Conservation (phyloP, 2,888 invertebrate genomes). For the Ligdia adustata region DNA sequence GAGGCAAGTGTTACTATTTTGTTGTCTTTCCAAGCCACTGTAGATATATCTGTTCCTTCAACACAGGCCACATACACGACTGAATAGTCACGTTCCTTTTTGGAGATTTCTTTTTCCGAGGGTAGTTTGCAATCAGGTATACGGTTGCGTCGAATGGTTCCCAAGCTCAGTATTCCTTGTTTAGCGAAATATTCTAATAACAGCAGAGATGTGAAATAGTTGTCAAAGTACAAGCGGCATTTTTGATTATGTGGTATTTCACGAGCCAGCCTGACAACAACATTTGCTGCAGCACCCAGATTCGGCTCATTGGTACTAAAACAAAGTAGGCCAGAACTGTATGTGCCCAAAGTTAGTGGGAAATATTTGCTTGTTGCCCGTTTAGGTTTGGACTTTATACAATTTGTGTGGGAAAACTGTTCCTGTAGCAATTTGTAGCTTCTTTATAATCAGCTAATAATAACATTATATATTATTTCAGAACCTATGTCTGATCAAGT, state of each 20-base stretch:
- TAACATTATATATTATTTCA: too few relatives aligned
- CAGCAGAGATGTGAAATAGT: not conserved
- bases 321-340: too few relatives aligned
- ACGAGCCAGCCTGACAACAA: not conserved
- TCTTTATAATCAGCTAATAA: too few relatives aligned
- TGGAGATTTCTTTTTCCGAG: slow-evolving; percentile 33
- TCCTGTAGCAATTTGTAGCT: too few relatives aligned
- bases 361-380: too few relatives aligned
- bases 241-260: not conserved
- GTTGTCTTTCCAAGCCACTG: slow-evolving; percentile 48
- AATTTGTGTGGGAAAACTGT: too few relatives aligned
- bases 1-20: slow-evolving; percentile 16
- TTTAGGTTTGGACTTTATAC: too few relatives aligned
- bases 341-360: too few relatives aligned
- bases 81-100: slow-evolving; percentile 30
- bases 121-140: slow-evolving; percentile 45
- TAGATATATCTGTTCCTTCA: slow-evolving; percentile 27
- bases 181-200: not conserved
- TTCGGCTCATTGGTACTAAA: not conserved
- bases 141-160: slow-evolving; percentile 2
- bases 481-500: too few relatives aligned
- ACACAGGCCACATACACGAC: slow-evolving; percentile 25
- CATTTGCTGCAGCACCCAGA: not conserved
- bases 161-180: not conserved
- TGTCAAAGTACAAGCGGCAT: not conserved